Evolutionary conservation across 1,140 invertebrate species (phyloP), one percentile per base, ranked within the genome.

Genomic region (Brachionus calyciflorus): DNA sequence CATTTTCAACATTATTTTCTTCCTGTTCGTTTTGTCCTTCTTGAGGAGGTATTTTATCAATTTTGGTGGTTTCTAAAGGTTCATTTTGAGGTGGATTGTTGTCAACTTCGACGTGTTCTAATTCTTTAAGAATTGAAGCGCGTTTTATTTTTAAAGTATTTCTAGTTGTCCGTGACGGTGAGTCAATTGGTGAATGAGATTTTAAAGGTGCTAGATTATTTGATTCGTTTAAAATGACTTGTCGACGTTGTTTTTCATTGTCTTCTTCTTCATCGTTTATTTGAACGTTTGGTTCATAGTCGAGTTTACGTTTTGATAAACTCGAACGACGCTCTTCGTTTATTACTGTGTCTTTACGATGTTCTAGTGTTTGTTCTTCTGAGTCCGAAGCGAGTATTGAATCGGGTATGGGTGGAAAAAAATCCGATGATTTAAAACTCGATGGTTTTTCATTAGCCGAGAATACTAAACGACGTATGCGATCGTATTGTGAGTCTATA

Each of bases 201-300:
- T 65, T 28, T 7, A 46, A 14, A 14, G 9, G 9, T 7, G n/a
- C n/a, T n/a, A 65, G 44, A 65, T 65, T 41, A 24, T 9, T 65
- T 2, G 24, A 44, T 28, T 65, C 60, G 14, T 44, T 44, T 19
- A 21, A 10, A 2, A 46, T 10, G 2, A 19, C 12, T 19, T 65
- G 60, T 24, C 60, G 60, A 44, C 60, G 41, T 46, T 41, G 33
- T 28, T 65, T 65, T 65, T 65, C 60, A 44, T 65, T 65, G 14
- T 60, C 55, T 9, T 24, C 19, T 14, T 2, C 14, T 19, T 5
- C 3, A 24, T 14, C 9, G 4, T 37, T n/a, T 19, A 37, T 40
- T 30, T 63, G 28, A 6, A 9, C 57, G 19, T 24, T 24, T 26
- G 14, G 14, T 28, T 65, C 40, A 44, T 65, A 65, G 14, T 65